Base-by-base conservation (phyloP, 2,888 invertebrate genomes). In the Hydrotaea cyrtoneurina region DNA sequence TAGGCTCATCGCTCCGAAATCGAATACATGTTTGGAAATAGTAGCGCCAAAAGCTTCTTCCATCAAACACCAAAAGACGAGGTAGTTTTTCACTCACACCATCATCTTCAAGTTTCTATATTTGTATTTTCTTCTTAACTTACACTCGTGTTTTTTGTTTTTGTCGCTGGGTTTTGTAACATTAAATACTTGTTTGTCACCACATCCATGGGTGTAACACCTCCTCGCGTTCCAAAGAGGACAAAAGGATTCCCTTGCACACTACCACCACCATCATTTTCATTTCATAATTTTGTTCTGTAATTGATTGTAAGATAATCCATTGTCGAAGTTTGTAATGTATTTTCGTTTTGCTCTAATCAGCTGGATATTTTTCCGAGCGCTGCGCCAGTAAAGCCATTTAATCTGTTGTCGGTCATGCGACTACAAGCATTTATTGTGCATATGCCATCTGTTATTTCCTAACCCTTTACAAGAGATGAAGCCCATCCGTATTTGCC, bases 1-100 rank as follows among this genome's bases (percentile, higher is more conserved):
- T 96, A 97, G 97, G 97, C 94, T 94, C 96, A 96, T 94, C 96
- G 97, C 92, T 95, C 96, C 93, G 97, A 97, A 95, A 96, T 97
- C 94, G 97, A 97, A 94, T 96, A 96, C 93, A 96, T 95, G 93
- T 96, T 96, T 94, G 97, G 97, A 94, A 89, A 89, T 88, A 91
- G 86, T 88, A 86, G 83, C 74, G 82, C 89, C 87, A 87, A 89
- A 85, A 88, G 86, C 82, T 83, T 87, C 82, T 79, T 77, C 84
- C 81, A 86, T 87, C 79, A 76, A 78, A 82, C 85, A 83, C 95
- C 95, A 86, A 87, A 87, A 93, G 96, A 87, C 93, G 96, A 97
- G 97, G 97, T 97, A 95, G 91, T 88, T 91, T 86, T 75, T 82
- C 73, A 81, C 75, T 64, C 46, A 73, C 80, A 82, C 55, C 78